Percentiles rank a stretch among this genome's conserved stretches.
phyloP scores from a whole-genome alignment of 2,888 invertebrate species.

The Callyntrura sp. region DNA sequence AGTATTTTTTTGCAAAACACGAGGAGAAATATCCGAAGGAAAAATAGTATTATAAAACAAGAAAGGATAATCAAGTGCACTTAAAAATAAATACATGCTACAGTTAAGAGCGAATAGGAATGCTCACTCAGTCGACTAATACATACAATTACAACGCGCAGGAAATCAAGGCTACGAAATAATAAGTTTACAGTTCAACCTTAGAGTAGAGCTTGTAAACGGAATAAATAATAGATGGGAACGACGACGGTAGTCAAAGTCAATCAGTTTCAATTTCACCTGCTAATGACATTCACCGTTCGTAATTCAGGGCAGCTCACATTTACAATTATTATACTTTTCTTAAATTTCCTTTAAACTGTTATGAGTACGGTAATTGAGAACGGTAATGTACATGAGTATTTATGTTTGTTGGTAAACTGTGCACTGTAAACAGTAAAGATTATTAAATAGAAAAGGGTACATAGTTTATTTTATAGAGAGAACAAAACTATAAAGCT shows the following conservation, averaged over 20 bases:
- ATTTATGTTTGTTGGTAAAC: background rate
- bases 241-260: background rate
- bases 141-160: too few relatives aligned
- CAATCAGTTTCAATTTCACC: slow-evolving; percentile 1
- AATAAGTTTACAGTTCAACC: too few relatives aligned
- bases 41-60: background rate
- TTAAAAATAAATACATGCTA: background rate
- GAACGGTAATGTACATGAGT: background rate
- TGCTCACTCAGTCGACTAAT: too few relatives aligned
- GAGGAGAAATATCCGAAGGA: too few relatives aligned
- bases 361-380: background rate
- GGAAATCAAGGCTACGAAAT: background rate
- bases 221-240: background rate
- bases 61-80: background rate
- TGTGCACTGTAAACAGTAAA: too few relatives aligned
- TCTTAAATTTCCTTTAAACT: slow-evolving; percentile 1
- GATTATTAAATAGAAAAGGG: too few relatives aligned
- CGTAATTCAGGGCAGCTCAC: background rate
- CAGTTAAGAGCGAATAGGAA: background rate
- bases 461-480: background rate
- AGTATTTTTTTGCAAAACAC: too few relatives aligned
- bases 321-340: background rate
- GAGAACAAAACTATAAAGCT: background rate
- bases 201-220: background rate
- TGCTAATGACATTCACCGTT: slow-evolving; percentile 6